Conservation (phyloP, 1,140 invertebrate genomes). For the Tetraneura akinire region DNA sequence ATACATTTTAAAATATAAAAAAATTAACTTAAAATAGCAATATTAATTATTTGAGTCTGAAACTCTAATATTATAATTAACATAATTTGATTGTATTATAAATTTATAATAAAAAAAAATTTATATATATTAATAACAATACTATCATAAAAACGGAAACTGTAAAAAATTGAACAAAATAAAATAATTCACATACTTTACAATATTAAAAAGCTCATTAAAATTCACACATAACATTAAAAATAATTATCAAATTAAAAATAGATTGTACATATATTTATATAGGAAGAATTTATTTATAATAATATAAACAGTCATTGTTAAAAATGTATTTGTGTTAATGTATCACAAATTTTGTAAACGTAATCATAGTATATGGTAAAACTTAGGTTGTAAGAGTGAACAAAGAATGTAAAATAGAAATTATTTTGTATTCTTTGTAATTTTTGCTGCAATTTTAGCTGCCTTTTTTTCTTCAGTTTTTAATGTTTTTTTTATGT, state of each 20-base stretch:
- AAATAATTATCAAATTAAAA: slow-evolving; percentile 16
- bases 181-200: slow-evolving; percentile 12
- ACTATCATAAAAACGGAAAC: too few species aligned
- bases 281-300: not conserved
- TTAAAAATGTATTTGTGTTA: not conserved
- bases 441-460: slow-evolving; percentile 4
- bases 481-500: slow-evolving; percentile 63
- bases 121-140: not conserved
- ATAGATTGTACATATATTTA: not conserved
- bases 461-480: slow-evolving; percentile 56
- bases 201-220: slow-evolving; percentile 17
- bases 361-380: not conserved
- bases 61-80: too few species aligned
- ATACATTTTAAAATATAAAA: not conserved
- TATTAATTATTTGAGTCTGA: too few species aligned
- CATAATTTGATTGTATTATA: too few species aligned
- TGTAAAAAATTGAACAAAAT: not conserved
- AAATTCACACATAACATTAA: slow-evolving; percentile 9
- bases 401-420: not conserved
- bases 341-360: not conserved
- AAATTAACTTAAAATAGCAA: not conserved
- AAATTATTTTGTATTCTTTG: slow-evolving; percentile 15
- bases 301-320: not conserved
- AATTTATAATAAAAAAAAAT: not conserved
- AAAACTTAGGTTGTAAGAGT: too few species aligned